Evolutionary conservation across 1,140 invertebrate species (phyloP), one percentile per base, ranked within the genome.

Genomic region (Drosophila saltans): DNA sequence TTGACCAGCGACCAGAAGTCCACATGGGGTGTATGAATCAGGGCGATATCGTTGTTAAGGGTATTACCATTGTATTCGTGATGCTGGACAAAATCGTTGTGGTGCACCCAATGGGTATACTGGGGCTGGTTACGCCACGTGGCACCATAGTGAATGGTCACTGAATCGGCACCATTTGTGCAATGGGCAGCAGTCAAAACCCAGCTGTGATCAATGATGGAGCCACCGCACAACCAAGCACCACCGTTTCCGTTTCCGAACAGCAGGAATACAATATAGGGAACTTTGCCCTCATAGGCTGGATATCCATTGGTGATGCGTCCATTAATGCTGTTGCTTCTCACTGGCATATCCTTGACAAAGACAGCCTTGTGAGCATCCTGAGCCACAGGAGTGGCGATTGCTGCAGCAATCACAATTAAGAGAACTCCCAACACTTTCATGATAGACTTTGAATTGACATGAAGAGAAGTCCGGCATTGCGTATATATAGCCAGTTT

Each of bases 191-290:
- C 81, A 5, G 94, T 93, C 5, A 92, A 72, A 6, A 94, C 94
- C 66, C 92, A 92, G 55, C 93, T 91, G 26, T 94, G 89, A 69
- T 92, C 93, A 6, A 95, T 93, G 63, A 95, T 80, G n/a, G 94
- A 94, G n/a, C 94, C 95, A 5, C 95, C 92, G 93, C 75, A 92
- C 94, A 56, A 93, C 93, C 56, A 92, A 69, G 63, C 94, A 91
- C 84, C 80, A 92, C 61, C 78, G 84, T 71, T 94, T 93, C 64
- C 55, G 48, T 39, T 74, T 33, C 45, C 55, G 58, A 55, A 88
- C 65, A 26, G 24, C 55, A 73, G 75, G 21, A 33, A 56, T 3
- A 92, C 93, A 69, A 94, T 93, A 58, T 93, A 93, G 6, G 94
- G 93, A 48, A 93, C 92, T 76, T 94, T 92, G 0, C 93, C 93